Evolutionary conservation across 37 sponge, comb jelly and placozoan genomes (phyloP), one percentile per base, ranked within the genome.

Genomic region (Dysidea cf. avara): DNA sequence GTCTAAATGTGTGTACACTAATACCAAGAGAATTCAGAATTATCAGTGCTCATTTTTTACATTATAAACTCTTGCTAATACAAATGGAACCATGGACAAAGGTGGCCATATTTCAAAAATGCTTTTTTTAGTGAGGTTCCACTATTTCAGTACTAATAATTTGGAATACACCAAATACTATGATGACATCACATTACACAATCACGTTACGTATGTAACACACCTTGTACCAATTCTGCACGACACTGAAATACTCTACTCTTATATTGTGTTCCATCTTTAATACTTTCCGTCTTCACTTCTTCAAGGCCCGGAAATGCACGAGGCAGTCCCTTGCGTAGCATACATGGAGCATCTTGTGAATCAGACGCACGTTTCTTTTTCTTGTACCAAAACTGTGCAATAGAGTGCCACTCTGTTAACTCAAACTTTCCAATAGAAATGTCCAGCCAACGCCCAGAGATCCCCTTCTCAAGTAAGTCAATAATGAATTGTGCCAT

Each of bases 241-340:
- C 83, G 70, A 17, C 86, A 77, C 75, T 88, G 82, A 50, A 94
- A 94, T 39, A 94, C 90, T 52, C 95, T 37, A n/a, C 83, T 85
- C 48, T 79, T 61, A 54, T 94, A 94, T 75, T 89, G 87, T 6
- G 90, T 89, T 9, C 95, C 95, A 47, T 89, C 95, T 74, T 89
- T 89, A 38, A 78, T 55, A 39, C 86, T 85, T 75, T 89, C 80
- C 7, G 43, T 34, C 52, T 89, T 94, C 62, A 94, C 81, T 74
- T 94, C 95, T 26, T 74, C 74, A 47, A 94, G 84, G n/a, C 85
- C 84, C 1, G 95, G 95, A 43, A 94, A 94, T 13, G 95, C 95
- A 22, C 87, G 62, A 9, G 90, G 87, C 3, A 94, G 75, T 2
- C 95, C 95, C 56, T 94, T 89, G 2, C 89, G 31, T 54, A 88